Percentiles rank a stretch among this genome's conserved stretches.
Conservation (phyloP, 2,888 invertebrate species). For the Drosophila rubida region DNA sequence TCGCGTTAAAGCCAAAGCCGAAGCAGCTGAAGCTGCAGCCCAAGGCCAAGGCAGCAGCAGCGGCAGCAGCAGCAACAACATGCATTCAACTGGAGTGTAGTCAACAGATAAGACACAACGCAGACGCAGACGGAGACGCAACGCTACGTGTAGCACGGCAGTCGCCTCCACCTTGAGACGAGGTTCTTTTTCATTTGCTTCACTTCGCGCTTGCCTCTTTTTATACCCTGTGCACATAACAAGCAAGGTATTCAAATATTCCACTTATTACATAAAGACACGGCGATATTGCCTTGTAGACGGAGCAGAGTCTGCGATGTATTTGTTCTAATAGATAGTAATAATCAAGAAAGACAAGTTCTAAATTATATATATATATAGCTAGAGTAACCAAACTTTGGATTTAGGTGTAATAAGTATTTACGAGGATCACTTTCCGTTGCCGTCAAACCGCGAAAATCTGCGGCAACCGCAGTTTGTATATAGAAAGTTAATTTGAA, state of each 20-base stretch:
- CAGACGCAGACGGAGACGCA: conserved; percentile 18
- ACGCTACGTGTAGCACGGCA: conserved; percentile 72
- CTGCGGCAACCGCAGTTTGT: too few relatives aligned
- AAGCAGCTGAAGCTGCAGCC: conserved; percentile 43
- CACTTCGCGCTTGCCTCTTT: background rate
- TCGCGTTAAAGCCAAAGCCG: background rate
- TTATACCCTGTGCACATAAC: background rate
- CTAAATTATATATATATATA: too few relatives aligned
- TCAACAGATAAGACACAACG: conserved; percentile 41
- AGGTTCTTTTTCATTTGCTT: conserved; percentile 25
- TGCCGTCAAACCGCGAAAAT: too few relatives aligned
- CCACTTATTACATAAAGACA: too few relatives aligned
- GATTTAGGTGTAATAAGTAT: too few relatives aligned
- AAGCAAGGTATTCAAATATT: background rate
- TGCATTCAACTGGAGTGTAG: conserved; percentile 10
- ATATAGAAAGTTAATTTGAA: too few relatives aligned
- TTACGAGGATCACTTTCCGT: too few relatives aligned
- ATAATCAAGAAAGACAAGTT: too few relatives aligned
- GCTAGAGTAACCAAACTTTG: too few relatives aligned
- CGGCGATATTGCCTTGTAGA: too few relatives aligned
- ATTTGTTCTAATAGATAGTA: too few relatives aligned
- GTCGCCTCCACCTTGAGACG: conserved; percentile 44
- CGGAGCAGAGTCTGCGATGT: too few relatives aligned
- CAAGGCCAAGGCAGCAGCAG: conserved; percentile 62
- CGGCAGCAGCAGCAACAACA: conserved; percentile 8